Evolutionary conservation across 2,113 vertebrate genomes (phyloP).

Genomic region (Tetrao urogallus): DNA sequence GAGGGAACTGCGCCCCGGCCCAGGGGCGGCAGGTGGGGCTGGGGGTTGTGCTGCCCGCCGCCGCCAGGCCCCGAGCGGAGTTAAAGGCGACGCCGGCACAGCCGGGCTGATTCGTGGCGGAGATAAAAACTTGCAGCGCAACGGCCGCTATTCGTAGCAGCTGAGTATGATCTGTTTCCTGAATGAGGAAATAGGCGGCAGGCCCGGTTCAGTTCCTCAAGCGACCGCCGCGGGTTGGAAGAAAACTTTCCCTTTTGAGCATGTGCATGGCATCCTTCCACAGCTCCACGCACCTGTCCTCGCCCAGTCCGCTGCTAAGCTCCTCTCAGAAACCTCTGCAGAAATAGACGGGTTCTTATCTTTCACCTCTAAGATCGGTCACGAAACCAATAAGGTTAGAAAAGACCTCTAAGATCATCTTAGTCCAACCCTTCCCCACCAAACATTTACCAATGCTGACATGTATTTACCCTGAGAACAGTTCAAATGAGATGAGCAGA

Average conservation of each 20-base stretch:
- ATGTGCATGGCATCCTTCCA: background rate
- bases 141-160: background rate
- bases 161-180: accelerated
- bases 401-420: no score
- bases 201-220: accelerated
- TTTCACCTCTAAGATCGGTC: no score
- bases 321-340: background rate
- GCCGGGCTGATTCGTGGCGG: accelerated
- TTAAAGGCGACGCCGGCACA: no score
- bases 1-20: background rate
- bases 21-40: no score
- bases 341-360: no score
- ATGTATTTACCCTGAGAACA: background rate
- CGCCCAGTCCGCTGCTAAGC: background rate
- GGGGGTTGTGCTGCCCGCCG: background rate
- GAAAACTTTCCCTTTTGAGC: background rate
- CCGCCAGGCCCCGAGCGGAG: background rate
- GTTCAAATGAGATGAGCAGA: background rate
- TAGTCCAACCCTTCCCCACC: no score
- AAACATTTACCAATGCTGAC: no score
- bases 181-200: accelerated
- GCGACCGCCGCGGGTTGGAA: accelerated
- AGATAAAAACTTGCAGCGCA: accelerated
- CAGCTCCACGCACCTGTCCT: background rate
- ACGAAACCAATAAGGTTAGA: no score